Evolutionary conservation across 2,888 invertebrate species (phyloP).

Genomic region (Malthinus flaveolus): DNA sequence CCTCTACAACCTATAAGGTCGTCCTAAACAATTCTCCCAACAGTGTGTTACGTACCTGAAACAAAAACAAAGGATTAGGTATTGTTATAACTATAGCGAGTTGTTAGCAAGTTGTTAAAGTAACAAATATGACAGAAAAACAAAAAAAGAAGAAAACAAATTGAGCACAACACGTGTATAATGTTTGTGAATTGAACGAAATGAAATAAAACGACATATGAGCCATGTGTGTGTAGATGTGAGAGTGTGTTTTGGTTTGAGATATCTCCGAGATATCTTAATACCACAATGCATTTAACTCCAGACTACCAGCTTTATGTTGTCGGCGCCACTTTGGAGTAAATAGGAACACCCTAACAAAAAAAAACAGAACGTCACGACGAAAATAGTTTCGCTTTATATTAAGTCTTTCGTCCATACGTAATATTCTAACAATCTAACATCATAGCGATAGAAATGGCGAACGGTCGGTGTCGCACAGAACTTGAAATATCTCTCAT

Average conservation of each 20-base stretch:
- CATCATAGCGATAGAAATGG: constrained; percentile 1
- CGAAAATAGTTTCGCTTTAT: constrained; percentile 18
- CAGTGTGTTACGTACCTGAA: constrained; percentile 14
- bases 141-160: constrained; percentile 3
- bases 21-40: no score
- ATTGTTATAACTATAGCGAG: not conserved
- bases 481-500: constrained; percentile 1
- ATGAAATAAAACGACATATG: constrained; percentile 23
- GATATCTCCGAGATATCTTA: constrained; percentile 25
- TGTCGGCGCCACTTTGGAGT: constrained; percentile 28
- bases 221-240: constrained; percentile 23
- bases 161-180: constrained; percentile 15
- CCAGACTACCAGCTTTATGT: constrained; percentile 29
- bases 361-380: constrained; percentile 23
- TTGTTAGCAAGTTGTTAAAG: not conserved
- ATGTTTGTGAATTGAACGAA: constrained; percentile 17
- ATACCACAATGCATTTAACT: constrained; percentile 25
- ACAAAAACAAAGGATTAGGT: constrained; percentile 7
- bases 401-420: not conserved
- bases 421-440: no score
- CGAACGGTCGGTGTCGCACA: not conserved
- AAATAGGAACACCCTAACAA: constrained; percentile 27
- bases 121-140: not conserved
- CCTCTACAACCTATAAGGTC: no score
- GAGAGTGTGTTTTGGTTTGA: constrained; percentile 8